Percentiles rank a stretch among this genome's conserved stretches.
phyloP scores from a whole-genome alignment of 2,113 vertebrate genomes.

The Petroica traversi region DNA sequence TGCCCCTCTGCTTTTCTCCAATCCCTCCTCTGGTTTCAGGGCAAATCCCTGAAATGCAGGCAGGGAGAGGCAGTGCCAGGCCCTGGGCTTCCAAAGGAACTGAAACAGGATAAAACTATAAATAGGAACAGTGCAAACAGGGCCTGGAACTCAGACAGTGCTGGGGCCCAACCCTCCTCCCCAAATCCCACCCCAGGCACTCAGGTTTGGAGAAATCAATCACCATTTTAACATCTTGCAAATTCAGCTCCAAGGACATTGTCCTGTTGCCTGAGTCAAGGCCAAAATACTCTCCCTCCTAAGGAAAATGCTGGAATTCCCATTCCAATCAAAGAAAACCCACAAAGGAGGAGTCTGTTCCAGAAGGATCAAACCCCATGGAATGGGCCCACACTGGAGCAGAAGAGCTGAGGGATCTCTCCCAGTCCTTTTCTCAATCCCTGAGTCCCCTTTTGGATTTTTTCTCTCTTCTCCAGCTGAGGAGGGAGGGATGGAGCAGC shows the following conservation, averaged over 20 bases:
- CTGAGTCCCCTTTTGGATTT: neutral
- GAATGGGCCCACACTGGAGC: neutral
- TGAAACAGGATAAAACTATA: neutral
- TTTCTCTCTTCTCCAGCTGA: neutral
- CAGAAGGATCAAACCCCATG: neutral
- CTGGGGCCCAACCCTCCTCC: neutral
- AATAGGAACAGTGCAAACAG: neutral
- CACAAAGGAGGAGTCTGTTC: neutral
- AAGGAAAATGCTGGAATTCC: neutral
- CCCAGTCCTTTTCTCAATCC: neutral
- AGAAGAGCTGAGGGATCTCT: neutral
- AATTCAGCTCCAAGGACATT: neutral
- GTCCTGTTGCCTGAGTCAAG: neutral
- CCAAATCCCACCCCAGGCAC: neutral
- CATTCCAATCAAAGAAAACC: neutral
- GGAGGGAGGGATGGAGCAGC: neutral
- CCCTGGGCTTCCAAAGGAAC: neutral
- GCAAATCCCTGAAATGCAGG: neutral
- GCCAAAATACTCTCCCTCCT: neutral
- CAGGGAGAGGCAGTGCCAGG: neutral
- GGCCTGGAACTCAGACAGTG: neutral
- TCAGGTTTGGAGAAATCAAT: neutral
- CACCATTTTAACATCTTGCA: neutral
- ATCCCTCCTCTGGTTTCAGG: neutral
- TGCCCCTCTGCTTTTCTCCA: neutral